phyloP scores from a whole-genome alignment of 30 jellyfish, hydroid and myxozoan species.

The Aurelia sp. region DNA sequence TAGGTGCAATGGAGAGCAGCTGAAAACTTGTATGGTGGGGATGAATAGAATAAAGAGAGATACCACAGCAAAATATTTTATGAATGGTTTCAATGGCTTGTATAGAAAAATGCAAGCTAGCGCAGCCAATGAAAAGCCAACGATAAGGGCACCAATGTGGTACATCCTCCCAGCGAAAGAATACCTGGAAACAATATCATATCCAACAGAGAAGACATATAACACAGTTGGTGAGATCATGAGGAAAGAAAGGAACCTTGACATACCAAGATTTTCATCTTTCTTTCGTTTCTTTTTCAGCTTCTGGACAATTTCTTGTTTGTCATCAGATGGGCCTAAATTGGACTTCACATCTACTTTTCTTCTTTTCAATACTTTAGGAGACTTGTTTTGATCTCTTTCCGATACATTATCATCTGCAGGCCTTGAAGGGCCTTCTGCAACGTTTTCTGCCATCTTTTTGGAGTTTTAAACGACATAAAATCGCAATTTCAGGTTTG shows the following conservation, averaged over 20 bases:
- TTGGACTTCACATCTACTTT: background rate
- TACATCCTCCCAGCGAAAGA: slow-evolving; percentile 48
- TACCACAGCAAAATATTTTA: slow-evolving; percentile 41
- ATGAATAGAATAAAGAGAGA: slow-evolving; percentile 46
- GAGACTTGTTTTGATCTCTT: no score
- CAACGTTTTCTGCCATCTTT: no score
- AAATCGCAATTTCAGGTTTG: no score
- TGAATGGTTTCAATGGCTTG: slow-evolving; percentile 50
- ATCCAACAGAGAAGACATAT: slow-evolving; percentile 38
- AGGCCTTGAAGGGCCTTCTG: no score
- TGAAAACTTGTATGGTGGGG: slow-evolving; percentile 68
- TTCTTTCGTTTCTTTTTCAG: slow-evolving; percentile 33
- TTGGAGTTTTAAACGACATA: no score
- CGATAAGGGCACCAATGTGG: slow-evolving; percentile 37
- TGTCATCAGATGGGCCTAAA: slow-evolving; percentile 22
- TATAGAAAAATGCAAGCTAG: slow-evolving; percentile 24
- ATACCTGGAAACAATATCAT: slow-evolving; percentile 40
- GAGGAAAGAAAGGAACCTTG: slow-evolving; percentile 48
- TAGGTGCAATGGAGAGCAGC: slow-evolving; percentile 70
- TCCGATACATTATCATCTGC: no score
- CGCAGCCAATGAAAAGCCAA: slow-evolving; percentile 35
- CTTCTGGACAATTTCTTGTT: slow-evolving; percentile 14
- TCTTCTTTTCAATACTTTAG: no score
- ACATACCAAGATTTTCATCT: slow-evolving; percentile 34
- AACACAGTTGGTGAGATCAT: slow-evolving; percentile 62